A percentile compares a stretch with the other conserved stretches of the same genome.
Evolutionary conservation across 2,888 invertebrate genomes (phyloP).

Genomic region (Minunthozetes semirufus): DNA sequence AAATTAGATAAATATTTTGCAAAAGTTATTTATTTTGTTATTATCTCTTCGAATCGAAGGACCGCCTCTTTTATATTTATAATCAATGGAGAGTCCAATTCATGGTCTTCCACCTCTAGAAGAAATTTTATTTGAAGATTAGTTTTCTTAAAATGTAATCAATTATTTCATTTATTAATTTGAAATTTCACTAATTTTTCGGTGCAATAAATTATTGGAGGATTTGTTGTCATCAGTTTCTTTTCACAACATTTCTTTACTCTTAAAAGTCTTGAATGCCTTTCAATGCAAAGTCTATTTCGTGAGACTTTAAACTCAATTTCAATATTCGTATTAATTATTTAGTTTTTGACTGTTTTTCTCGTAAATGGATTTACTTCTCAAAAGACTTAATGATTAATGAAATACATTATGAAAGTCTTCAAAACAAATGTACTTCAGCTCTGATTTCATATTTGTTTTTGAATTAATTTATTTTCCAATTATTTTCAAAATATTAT

Average conservation of each 20-base stretch:
- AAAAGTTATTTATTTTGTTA: constrained; percentile 10
- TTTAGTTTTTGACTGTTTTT: too few relatives aligned
- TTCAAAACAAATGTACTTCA: neutral
- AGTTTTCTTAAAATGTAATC: constrained; percentile 19
- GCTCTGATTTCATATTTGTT: constrained; percentile 11
- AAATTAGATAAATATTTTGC: constrained; percentile 20
- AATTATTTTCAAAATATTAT: neutral
- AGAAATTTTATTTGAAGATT: neutral
- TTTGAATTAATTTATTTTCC: neutral
- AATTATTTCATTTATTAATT: constrained; percentile 30
- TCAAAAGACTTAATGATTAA: neutral
- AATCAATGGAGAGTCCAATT: constrained; percentile 19
- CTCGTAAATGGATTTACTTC: too few relatives aligned
- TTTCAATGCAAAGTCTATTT: constrained; percentile 2
- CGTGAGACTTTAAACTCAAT: constrained; percentile 2
- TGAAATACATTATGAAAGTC: neutral
- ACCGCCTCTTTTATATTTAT: constrained; percentile 18
- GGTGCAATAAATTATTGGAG: constrained; percentile 24
- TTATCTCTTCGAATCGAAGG: constrained; percentile 5
- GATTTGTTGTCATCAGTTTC: constrained; percentile 25
- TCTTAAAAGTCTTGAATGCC: too few relatives aligned
- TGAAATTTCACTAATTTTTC: constrained; percentile 28
- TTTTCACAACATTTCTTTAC: constrained; percentile 11
- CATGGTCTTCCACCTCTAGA: neutral
- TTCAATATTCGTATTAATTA: neutral